Percentiles rank a stretch among this genome's conserved stretches.
phyloP scores from a whole-genome alignment of 2,888 invertebrate genomes.

The Platerodrilus igneus region DNA sequence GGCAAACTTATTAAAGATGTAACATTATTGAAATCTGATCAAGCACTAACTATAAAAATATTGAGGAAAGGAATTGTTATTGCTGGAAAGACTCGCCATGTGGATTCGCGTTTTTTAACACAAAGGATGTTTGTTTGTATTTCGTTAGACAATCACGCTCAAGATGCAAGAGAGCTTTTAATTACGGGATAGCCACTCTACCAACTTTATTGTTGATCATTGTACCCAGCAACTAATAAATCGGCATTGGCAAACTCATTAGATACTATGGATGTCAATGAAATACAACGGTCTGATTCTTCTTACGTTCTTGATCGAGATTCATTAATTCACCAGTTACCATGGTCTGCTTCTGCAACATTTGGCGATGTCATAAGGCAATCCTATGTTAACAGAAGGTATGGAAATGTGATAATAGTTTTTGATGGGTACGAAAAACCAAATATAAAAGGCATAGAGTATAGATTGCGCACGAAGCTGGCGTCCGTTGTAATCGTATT shows the following conservation, averaged over 20 bases:
- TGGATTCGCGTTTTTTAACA: constrained; percentile 5
- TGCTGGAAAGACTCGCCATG: constrained; percentile 5
- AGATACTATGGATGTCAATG: constrained; percentile 5
- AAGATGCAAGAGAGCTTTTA: constrained; percentile 3
- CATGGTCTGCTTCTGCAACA: constrained; percentile 3
- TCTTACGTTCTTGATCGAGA: constrained; percentile 8
- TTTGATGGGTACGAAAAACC: constrained; percentile 5
- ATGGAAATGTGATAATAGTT: constrained; percentile 7
- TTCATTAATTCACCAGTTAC: constrained; percentile 10
- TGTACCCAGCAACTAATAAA: constrained; percentile 5
- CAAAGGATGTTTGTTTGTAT: constrained; percentile 4
- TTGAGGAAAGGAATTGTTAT: constrained; percentile 4
- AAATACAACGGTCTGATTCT: constrained; percentile 4
- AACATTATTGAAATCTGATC: constrained; percentile 5
- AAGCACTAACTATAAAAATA: constrained; percentile 7
- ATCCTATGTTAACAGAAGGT: constrained; percentile 4
- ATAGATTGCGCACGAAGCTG: no score
- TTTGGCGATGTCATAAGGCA: constrained; percentile 8
- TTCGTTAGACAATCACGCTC: constrained; percentile 4
- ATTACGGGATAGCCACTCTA: constrained; percentile 4
- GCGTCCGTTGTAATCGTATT: no score
- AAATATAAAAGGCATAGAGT: constrained; percentile 2
- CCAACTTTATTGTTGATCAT: constrained; percentile 7
- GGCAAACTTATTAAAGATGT: constrained; percentile 5
- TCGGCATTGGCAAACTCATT: constrained; percentile 6